Evolutionary conservation across 2,797 vertebrate genomes (phyloP), one percentile per base, ranked within the genome.

Genomic region (Tolypeutes matacus): DNA sequence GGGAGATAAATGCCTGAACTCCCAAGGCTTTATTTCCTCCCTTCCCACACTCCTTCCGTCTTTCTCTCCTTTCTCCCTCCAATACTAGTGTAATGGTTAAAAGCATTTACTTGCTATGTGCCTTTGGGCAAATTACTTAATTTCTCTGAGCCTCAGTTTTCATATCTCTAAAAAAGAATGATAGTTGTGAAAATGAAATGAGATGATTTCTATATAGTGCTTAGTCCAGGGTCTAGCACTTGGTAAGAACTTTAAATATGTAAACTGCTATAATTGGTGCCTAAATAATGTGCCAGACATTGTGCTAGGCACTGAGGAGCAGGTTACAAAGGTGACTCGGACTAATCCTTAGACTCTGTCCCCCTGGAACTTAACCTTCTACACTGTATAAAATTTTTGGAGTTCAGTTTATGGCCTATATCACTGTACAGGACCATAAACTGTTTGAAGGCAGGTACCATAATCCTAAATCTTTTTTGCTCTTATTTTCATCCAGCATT

Each of bases 111-210:
- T 60, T 93, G 56, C 56, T 76, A 3, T 70, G 69, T 83, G 31
- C 60, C 58, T 31, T 91, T 73, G 36, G 65, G 51, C 51, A 78
- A 70, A 13, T 75, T 70, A 91, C 6, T 64, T 91, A n/a, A 23
- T 89, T 91, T 89, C 49, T 85, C 77, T 82, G 73, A 72, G 25
- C 69, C 78, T 96, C 42, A 34, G 34, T 91, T 85, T 92, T 27
- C 42, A 89, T 20, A 62, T 94, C 60, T 86, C n/a, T 86, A 73
- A 94, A 91, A 31, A 86, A 72, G 14, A 34, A 73, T 87, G n/a
- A 34, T 73, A 51, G 17, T 25, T 85, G n/a, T 77, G 86, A 62
- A 39, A 75, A 36, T 46, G 31, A 86, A 92, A 69, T 67, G 86
- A 87, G 34, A 31, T 91, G 56, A 70, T 92, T 76, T 11, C 15